phyloP scores from a whole-genome alignment of 2,888 invertebrate species.

The Mechanitis messenoides region DNA sequence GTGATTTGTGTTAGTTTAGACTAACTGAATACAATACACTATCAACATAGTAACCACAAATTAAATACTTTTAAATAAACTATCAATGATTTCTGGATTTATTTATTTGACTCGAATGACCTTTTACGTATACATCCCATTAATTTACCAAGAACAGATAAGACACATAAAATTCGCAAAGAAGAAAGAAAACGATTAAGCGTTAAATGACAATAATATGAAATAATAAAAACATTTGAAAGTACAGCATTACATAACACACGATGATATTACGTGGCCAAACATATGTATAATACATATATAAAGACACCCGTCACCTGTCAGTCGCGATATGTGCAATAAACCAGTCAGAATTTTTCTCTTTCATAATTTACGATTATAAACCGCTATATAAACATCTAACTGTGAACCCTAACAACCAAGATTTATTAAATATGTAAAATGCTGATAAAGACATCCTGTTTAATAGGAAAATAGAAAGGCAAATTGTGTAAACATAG shows the following conservation, averaged over 20 bases:
- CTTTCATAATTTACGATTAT: slow-evolving; percentile 7
- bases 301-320: slow-evolving; percentile 25
- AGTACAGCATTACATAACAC: slow-evolving; percentile 19
- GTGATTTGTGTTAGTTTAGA: slow-evolving; percentile 16
- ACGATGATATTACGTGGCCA: slow-evolving; percentile 7
- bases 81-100: neutral
- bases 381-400: neutral
- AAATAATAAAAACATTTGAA: slow-evolving; percentile 18
- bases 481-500: no score
- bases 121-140: neutral
- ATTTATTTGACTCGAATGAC: neutral
- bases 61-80: neutral
- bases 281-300: slow-evolving; percentile 15
- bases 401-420: neutral
- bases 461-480: neutral
- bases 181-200: neutral
- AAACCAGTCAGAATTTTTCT: slow-evolving; percentile 15
- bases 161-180: neutral
- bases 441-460: slow-evolving; percentile 1
- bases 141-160: neutral
- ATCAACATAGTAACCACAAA: slow-evolving; percentile 9
- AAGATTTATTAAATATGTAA: slow-evolving; percentile 1
- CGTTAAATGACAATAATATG: slow-evolving; percentile 8
- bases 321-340: slow-evolving; percentile 18
- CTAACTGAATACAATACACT: slow-evolving; percentile 15